Evolutionary conservation across 30 jellyfish, hydroid and myxozoan genomes (phyloP).

Genomic region (Hydractinia echinata): DNA sequence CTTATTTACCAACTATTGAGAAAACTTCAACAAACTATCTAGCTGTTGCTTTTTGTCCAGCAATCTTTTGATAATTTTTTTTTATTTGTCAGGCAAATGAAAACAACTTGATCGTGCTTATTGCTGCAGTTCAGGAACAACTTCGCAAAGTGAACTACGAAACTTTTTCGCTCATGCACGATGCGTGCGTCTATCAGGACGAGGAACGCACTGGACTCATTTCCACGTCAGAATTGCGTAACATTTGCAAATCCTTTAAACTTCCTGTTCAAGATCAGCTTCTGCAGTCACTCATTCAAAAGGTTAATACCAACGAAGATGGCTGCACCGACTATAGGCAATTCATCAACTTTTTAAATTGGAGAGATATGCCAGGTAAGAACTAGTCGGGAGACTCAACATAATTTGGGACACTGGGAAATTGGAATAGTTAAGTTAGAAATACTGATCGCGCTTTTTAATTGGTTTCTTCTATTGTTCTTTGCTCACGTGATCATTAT

Average conservation of each 20-base stretch:
- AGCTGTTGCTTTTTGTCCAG: not conserved
- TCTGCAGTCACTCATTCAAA: slow-evolving; percentile 61
- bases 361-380: slow-evolving; percentile 95
- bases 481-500: not conserved
- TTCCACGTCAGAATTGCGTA: slow-evolving; percentile 62
- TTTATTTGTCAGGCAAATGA: slow-evolving; percentile 43
- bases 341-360: slow-evolving; percentile 66
- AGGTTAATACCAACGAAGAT: slow-evolving; percentile 42
- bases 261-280: slow-evolving; percentile 77
- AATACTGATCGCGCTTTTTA: not conserved
- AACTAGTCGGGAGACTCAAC: not conserved
- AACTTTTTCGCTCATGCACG: slow-evolving; percentile 66
- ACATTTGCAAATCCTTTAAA: slow-evolving; percentile 74
- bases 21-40: too few species aligned
- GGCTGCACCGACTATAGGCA: slow-evolving; percentile 69
- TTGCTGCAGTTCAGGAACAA: slow-evolving; percentile 85
- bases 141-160: slow-evolving; percentile 93
- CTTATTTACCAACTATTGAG: not conserved
- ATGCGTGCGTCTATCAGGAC: slow-evolving; percentile 85
- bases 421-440: not conserved
- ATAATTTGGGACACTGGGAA: not conserved
- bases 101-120: slow-evolving; percentile 42
- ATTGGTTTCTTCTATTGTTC: not conserved
- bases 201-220: slow-evolving; percentile 71
- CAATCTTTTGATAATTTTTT: not conserved